These are phyloP conservation scores for Phrynocephalus vlangalii DNA, from an alignment of 2,797 vertebrate genomes.

Conservation along the genomic window DNA sequence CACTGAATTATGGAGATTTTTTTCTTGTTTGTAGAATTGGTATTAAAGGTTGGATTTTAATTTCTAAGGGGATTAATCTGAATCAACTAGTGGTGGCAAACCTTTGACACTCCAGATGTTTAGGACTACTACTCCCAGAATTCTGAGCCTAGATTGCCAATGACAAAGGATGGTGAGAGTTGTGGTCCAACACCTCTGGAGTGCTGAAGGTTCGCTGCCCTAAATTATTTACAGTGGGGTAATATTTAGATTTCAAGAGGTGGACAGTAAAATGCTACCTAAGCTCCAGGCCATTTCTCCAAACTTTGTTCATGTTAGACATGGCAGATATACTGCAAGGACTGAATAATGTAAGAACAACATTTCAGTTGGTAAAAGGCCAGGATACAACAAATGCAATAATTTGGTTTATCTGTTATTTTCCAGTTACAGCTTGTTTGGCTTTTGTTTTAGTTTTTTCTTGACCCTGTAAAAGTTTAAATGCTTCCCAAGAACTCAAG, in stretches of 20 bases:
- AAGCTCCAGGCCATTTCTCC: background rate
- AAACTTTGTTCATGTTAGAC: background rate
- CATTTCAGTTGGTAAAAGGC: too few relatives aligned
- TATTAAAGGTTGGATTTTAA: background rate
- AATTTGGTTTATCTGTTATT: background rate
- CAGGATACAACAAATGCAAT: too few relatives aligned
- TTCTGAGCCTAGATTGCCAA: too few relatives aligned
- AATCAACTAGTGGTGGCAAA: background rate
- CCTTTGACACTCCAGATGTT: too few relatives aligned
- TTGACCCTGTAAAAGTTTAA: background rate
- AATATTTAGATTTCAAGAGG: background rate
- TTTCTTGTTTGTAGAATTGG: background rate
- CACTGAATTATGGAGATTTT: background rate
- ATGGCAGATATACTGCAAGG: too few relatives aligned
- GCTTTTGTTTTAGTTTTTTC: background rate
- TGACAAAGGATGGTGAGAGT: too few relatives aligned
- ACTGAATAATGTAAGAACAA: too few relatives aligned
- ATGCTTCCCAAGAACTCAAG: background rate
- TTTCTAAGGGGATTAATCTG: background rate
- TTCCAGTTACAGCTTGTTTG: background rate
- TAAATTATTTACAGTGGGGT: background rate
- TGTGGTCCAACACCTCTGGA: too few relatives aligned
- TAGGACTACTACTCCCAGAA: too few relatives aligned
- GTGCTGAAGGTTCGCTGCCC: background rate
- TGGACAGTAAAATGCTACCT: background rate